These are phyloP conservation scores for Epicampocera succincta DNA, from an alignment of 2,888 invertebrate genomes.

Conservation along the genomic window DNA sequence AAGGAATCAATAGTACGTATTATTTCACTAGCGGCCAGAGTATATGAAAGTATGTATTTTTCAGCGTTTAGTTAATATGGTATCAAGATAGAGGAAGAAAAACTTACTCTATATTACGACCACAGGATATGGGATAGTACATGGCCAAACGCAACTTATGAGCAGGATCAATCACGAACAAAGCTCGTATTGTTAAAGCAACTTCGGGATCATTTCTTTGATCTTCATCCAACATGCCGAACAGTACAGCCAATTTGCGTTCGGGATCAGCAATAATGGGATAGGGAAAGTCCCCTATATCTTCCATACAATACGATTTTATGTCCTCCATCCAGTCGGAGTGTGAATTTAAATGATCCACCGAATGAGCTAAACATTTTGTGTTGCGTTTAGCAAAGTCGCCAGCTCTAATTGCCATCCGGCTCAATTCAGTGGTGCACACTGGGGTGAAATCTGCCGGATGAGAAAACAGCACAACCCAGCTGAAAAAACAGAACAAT, in stretches of 20 bases:
- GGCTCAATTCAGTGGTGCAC: constrained; percentile 93
- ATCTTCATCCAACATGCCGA: constrained; percentile 91
- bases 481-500: constrained; percentile 85
- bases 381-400: constrained; percentile 88
- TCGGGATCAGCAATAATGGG: constrained; percentile 92
- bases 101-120: constrained; percentile 91
- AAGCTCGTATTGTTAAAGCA: constrained; percentile 88
- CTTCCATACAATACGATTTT: constrained; percentile 87
- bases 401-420: constrained; percentile 86
- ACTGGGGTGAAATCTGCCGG: constrained; percentile 95
- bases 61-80: no score
- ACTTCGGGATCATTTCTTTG: constrained; percentile 86
- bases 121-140: constrained; percentile 92
- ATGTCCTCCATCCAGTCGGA: constrained; percentile 90
- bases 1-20: constrained; percentile 91
- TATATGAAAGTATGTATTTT: no score
- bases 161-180: constrained; percentile 91
- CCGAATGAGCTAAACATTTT: constrained; percentile 91
- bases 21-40: constrained; percentile 89
- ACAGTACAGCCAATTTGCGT: constrained; percentile 86
- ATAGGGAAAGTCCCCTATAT: constrained; percentile 88
- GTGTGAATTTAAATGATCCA: constrained; percentile 88
- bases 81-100: constrained; percentile 36
- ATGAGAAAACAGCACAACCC: constrained; percentile 94
- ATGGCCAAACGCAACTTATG: constrained; percentile 90